Base-by-base conservation (phyloP, 1,140 invertebrate genomes). In the Mycetomoellerius zeteki region DNA sequence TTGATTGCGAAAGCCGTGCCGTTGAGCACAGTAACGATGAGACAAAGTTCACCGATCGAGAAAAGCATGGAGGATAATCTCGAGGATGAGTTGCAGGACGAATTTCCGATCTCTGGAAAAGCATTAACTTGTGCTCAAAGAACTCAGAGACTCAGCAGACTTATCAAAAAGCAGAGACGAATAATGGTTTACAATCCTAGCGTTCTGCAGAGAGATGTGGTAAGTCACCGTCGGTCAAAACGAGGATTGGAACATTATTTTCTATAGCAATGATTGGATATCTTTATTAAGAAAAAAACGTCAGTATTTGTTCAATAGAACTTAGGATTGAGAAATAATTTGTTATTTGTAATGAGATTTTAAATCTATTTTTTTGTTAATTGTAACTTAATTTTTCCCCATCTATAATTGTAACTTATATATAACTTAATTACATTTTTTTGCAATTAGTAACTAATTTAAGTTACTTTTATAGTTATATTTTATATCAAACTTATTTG, bases 1-100 rank as follows among this genome's bases (percentile, higher is more conserved):
- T 93, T 97, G 78, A 96, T 98, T 19, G 97, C 97, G 3, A 96
- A 96, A 84, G 96, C 96, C 6, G 97, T 98, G 7, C 97, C 97
- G 0, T 89, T 98, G 24, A 97, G 97, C 86, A 98, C 97, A 0
- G 97, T 98, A 0, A 97, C 96, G 5, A 95, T 96, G 0, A 94
- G 94, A 71, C 95, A 95, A 56, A 95, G 93, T 87, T 95, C 95
- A 1, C 93, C 94, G 16, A 21, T 93, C 1, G 90, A 92, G 24
- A 92, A 88, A 19, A 88, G 87, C 50, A 21, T 80, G 6, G 85
- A 94, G 91, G 50, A 95, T 92, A 94, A 92, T 43, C 91, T 94
- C 47, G 95, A 95, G 33, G 94, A 95, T 4, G 90, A 94, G 84
- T 88, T 24, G 91, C 94, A 65, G 92, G 94, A 87, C 0, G 92